Conservation (phyloP, 2,888 invertebrate genomes). For the Malthinus seriepunctatus region DNA sequence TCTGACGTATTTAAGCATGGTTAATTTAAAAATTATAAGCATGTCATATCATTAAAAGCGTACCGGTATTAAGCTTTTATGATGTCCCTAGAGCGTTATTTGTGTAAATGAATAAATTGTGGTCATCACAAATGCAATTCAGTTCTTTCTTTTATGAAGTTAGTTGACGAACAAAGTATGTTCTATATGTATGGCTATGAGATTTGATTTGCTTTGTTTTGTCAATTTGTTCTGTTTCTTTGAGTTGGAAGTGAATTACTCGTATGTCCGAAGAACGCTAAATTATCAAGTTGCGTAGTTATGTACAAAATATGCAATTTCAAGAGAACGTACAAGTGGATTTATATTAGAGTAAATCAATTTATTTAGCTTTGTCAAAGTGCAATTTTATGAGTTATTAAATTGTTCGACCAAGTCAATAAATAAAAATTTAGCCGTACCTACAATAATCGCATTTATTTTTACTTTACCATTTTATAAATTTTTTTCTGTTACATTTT, state of each 20-base stretch:
- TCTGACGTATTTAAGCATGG: constrained; percentile 41
- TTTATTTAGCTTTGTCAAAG: constrained; percentile 17
- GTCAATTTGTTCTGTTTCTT: constrained; percentile 49
- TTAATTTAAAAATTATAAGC: constrained; percentile 50
- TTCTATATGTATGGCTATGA: constrained; percentile 18
- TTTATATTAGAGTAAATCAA: constrained; percentile 14
- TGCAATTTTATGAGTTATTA: constrained; percentile 13
- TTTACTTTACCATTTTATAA: too few relatives aligned
- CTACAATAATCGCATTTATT: too few relatives aligned
- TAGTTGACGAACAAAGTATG: constrained; percentile 31
- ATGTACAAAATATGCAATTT: constrained; percentile 48
- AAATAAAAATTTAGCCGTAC: too few relatives aligned
- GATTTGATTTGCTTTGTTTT: constrained; percentile 44
- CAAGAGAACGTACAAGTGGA: constrained; percentile 21
- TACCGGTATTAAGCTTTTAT: constrained; percentile 44
- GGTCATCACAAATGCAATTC: constrained; percentile 46
- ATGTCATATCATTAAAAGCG: constrained; percentile 49
- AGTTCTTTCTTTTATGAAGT: constrained; percentile 43
- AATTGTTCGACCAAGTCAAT: too few relatives aligned
- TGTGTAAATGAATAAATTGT: constrained; percentile 48
- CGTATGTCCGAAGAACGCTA: constrained; percentile 44
- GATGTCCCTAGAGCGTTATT: constrained; percentile 42
- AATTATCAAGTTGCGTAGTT: constrained; percentile 42
- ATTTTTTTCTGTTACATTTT: too few relatives aligned
- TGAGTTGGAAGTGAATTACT: constrained; percentile 44